phyloP scores from a whole-genome alignment of 2,888 invertebrate genomes.

The Melanostoma mellinum region DNA sequence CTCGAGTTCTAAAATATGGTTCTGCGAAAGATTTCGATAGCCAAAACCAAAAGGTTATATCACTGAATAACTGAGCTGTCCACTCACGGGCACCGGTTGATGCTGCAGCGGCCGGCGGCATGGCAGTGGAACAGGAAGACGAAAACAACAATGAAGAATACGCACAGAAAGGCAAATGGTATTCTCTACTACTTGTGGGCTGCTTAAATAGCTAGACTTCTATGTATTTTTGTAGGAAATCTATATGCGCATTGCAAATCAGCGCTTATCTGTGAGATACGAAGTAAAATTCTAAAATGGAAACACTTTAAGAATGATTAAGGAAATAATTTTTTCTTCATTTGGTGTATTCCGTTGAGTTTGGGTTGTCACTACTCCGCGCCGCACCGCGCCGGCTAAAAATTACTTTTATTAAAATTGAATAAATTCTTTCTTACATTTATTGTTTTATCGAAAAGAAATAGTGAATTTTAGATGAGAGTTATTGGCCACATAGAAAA shows the following conservation, averaged over 20 bases:
- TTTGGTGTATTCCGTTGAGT: no score
- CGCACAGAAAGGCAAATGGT: conserved; percentile 57
- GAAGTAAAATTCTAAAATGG: conserved; percentile 8
- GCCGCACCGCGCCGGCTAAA: no score
- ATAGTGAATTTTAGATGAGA: no score
- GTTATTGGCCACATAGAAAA: no score
- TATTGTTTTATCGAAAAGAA: no score
- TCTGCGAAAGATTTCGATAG: conserved; percentile 68
- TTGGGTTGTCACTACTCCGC: no score
- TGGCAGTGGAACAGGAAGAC: conserved; percentile 24
- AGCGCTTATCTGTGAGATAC: conserved; percentile 66
- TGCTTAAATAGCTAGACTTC: conserved; percentile 41
- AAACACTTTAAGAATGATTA: no score
- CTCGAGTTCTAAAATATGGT: conserved; percentile 63
- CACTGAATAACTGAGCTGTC: conserved; percentile 12
- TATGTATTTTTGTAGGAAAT: conserved; percentile 32
- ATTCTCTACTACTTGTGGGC: conserved; percentile 55
- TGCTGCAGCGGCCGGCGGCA: not conserved
- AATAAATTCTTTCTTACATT: no score
- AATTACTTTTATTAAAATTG: no score
- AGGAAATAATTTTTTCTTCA: no score
- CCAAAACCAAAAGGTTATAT: conserved; percentile 60
- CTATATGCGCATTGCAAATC: conserved; percentile 69
- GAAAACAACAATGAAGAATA: conserved; percentile 33
- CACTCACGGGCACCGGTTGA: conserved; percentile 22